Evolutionary conservation across 2,797 vertebrate species (phyloP), one percentile per base, ranked within the genome.

Genomic region (Phoxinus dragarum): DNA sequence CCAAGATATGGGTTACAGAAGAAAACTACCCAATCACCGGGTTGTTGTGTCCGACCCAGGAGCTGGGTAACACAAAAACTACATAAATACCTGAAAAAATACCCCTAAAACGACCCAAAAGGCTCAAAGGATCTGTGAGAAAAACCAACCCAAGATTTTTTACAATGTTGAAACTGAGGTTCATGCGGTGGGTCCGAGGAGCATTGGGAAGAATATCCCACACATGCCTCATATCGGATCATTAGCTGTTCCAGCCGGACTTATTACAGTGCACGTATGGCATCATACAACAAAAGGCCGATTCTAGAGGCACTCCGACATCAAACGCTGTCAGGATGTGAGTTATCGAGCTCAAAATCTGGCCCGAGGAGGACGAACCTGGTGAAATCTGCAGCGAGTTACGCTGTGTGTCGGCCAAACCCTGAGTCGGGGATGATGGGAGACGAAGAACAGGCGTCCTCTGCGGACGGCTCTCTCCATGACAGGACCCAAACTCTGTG

Each of bases 361-460:
- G 61, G 80, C 76, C 68, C 21, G 80, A 74, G 71, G 76, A 80
- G 84, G 69, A 88, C 21, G 61, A 72, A 68, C 75, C 89, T 81
- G 82, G 49, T 77, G 88, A 81, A 89, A 89, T 89, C 85, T 89
- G 88, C 85, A 89, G 69, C 52, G 80, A 88, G 89, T 89, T 89
- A 90, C 85, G 81, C n/a, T 44, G 76, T 85, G 88, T 34, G 82
- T 85, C 72, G 80, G 79, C 34, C 14, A 64, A 59, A 64, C 84
- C 85, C 84, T 73, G 77, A 88, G 81, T 64, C 75, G 56, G 27
- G 87, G 89, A 95, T 94, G 95, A 95, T 92, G 86, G 93, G 91
- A 94, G 95, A 96, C 91, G 87, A 92, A 94, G 93, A 92, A 94
- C 95, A 95, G 95, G 93, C 92, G 89, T 91, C 92, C 88, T 90